phyloP scores from a whole-genome alignment of 2,113 vertebrate genomes.

The Nothocercus nigrocapillus region DNA sequence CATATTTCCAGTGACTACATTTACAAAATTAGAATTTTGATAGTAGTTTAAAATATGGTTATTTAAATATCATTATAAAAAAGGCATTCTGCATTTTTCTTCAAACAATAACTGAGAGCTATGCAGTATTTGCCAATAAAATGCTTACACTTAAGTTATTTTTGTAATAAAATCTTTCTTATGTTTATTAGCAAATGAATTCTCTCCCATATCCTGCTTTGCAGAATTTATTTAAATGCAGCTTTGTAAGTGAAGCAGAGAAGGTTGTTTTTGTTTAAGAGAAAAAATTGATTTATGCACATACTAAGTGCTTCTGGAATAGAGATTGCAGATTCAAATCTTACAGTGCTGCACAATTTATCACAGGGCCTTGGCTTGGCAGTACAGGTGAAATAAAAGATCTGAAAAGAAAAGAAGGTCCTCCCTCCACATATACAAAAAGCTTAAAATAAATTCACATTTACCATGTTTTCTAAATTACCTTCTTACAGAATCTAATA shows the following conservation, averaged over 20 bases:
- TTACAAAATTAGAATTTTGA: background rate
- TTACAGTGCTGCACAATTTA: background rate
- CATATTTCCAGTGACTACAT: background rate
- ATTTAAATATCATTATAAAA: background rate
- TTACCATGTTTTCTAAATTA: background rate
- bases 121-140: background rate
- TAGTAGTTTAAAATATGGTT: background rate
- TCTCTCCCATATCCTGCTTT: background rate
- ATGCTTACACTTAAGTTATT: background rate
- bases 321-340: conserved; percentile 5
- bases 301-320: conserved; percentile 3
- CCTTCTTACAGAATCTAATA: background rate
- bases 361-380: background rate
- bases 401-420: background rate
- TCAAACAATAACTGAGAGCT: background rate
- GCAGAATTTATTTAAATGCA: background rate
- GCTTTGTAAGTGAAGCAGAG: background rate
- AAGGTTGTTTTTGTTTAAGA: background rate
- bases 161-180: background rate
- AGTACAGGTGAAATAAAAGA: background rate
- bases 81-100: background rate
- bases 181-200: background rate
- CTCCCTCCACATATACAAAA: background rate
- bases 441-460: background rate
- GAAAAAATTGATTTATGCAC: background rate